These are phyloP conservation scores for Ascidia mentula DNA, from an alignment of 23 tunicate genomes.

Conservation along the genomic window DNA sequence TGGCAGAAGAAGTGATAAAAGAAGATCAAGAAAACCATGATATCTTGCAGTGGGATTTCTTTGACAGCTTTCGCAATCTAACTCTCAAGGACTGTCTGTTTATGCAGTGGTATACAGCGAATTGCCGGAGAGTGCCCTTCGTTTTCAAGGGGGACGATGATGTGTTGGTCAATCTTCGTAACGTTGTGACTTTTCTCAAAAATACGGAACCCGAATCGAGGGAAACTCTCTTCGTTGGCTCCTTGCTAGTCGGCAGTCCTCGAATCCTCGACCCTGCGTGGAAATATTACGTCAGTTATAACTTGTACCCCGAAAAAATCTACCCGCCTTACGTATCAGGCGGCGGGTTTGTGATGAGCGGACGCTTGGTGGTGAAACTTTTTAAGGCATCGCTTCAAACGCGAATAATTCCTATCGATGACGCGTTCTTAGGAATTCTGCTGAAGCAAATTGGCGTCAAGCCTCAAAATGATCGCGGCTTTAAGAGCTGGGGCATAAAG, in stretches of 20 bases:
- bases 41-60: constrained; percentile 81
- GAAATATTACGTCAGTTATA: constrained; percentile 81
- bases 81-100: constrained; percentile 79
- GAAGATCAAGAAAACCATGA: constrained; percentile 45
- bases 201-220: constrained; percentile 6
- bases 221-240: constrained; percentile 56
- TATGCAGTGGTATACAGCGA: constrained; percentile 68
- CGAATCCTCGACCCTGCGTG: constrained; percentile 69
- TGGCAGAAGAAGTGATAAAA: constrained; percentile 1
- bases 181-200: constrained; percentile 57
- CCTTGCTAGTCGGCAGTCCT: constrained; percentile 51
- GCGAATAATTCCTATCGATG: constrained; percentile 84
- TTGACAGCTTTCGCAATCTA: constrained; percentile 70
- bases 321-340: constrained; percentile 96
- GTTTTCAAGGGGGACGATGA: constrained; percentile 90
- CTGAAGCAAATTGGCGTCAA: constrained; percentile 39
- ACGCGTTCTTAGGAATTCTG: constrained; percentile 83
- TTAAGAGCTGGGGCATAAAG: constrained; percentile 89
- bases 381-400: constrained; percentile 46
- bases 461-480: constrained; percentile 59
- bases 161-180: constrained; percentile 58
- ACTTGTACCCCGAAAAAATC: constrained; percentile 61
- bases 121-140: constrained; percentile 64
- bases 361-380: constrained; percentile 45
- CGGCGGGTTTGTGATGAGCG: constrained; percentile 86